These are phyloP conservation scores for Halocynthia aurantium DNA, from an alignment of 23 tunicate species.

Conservation along the genomic window DNA sequence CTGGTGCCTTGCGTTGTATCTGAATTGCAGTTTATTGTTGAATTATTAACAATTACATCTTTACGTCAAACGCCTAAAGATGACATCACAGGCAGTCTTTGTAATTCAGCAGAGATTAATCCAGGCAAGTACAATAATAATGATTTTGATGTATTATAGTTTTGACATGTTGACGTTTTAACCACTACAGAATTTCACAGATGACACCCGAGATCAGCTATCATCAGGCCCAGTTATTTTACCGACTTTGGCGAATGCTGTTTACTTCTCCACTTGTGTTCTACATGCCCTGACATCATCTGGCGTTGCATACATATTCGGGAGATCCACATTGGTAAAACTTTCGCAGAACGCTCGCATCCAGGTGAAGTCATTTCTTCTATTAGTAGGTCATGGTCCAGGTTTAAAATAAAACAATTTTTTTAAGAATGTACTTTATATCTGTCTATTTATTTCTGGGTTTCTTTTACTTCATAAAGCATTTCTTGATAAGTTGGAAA, in stretches of 20 bases:
- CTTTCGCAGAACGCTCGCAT: constrained; percentile 7
- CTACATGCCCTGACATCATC: background rate
- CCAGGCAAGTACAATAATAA: constrained; percentile 2
- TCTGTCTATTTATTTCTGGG: background rate
- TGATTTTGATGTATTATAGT: background rate
- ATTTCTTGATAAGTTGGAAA: background rate
- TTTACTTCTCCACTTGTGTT: constrained; percentile 3
- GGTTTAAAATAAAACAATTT: background rate
- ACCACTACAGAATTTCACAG: background rate
- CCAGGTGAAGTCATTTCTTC: background rate
- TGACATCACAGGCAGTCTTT: constrained; percentile 4
- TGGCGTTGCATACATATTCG: constrained; percentile 8
- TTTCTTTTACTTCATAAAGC: constrained; percentile 7
- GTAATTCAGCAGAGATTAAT: constrained; percentile 8
- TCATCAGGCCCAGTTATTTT: background rate
- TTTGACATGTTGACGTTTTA: background rate
- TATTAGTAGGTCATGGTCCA: background rate
- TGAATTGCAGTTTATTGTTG: constrained; percentile 12
- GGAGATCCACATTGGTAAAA: background rate
- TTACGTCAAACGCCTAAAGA: background rate
- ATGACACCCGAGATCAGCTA: no score
- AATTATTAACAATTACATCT: background rate
- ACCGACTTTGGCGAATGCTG: constrained; percentile 9
- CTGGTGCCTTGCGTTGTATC: constrained; percentile 9
- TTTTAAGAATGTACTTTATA: background rate